Conservation (phyloP, 2,888 invertebrate species). For the Anarsia innoxiella region DNA sequence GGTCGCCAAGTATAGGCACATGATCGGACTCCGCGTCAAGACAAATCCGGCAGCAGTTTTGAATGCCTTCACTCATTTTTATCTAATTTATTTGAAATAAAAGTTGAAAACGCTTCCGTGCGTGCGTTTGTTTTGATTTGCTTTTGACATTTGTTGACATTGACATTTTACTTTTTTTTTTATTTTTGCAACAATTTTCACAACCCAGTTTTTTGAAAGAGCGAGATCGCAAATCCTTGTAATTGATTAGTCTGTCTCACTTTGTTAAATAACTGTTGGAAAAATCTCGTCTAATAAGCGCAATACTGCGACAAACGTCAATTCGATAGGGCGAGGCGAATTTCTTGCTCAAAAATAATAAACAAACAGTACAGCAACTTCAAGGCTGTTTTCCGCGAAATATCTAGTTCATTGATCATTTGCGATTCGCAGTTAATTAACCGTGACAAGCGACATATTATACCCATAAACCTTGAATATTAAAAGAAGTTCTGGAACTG, state of each 20-base stretch:
- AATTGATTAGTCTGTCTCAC: no score
- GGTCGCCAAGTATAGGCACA: conserved; percentile 52
- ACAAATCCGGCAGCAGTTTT: conserved; percentile 60
- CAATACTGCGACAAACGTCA: not conserved
- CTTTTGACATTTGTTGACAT: not conserved
- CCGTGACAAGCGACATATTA: conserved; percentile 16
- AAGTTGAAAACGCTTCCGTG: no score
- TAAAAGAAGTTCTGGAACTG: not conserved
- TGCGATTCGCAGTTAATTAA: conserved; percentile 10
- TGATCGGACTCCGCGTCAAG: conserved; percentile 51
- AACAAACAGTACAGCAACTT: conserved; percentile 11
- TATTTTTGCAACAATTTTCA: no score
- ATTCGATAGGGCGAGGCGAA: conserved; percentile 8
- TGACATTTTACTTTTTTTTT: no score
- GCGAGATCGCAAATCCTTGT: not conserved
- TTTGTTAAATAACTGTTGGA: no score
- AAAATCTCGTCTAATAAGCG: not conserved
- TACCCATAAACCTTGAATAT: not conserved
- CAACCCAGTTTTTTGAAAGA: not conserved
- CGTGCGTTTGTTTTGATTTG: conserved; percentile 3
- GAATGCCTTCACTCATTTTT: conserved; percentile 46
- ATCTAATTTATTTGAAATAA: not conserved
- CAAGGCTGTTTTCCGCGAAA: conserved; percentile 9
- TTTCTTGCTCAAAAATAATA: conserved; percentile 10
- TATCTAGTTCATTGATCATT: conserved; percentile 12